These are phyloP conservation scores for Amiota minor DNA, from an alignment of 2,888 invertebrate genomes.

Conservation along the genomic window DNA sequence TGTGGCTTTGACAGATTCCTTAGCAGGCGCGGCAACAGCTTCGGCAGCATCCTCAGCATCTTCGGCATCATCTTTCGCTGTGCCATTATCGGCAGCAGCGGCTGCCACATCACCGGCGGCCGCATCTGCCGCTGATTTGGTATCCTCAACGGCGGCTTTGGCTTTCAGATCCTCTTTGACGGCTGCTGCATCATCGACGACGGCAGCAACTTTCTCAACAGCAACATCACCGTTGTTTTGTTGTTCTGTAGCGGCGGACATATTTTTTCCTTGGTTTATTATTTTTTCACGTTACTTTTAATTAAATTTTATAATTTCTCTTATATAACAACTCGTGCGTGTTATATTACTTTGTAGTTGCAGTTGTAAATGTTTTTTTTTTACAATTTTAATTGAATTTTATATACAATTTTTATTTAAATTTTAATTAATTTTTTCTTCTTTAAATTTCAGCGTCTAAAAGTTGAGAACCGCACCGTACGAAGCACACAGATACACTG, in stretches of 20 bases:
- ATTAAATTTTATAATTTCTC: slow-evolving; percentile 45
- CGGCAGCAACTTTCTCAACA: slow-evolving; percentile 81
- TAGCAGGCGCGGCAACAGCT: slow-evolving; percentile 76
- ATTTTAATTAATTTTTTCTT: slow-evolving; percentile 28
- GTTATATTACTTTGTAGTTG: slow-evolving; percentile 44
- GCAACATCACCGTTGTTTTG: slow-evolving; percentile 82
- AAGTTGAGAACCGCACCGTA: slow-evolving; percentile 62
- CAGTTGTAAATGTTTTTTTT: slow-evolving; percentile 42
- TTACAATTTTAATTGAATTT: slow-evolving; percentile 48
- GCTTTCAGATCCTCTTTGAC: slow-evolving; percentile 74
- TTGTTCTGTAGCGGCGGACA: slow-evolving; percentile 83
- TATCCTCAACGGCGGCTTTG: slow-evolving; percentile 62
- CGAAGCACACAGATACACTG: slow-evolving; percentile 71
- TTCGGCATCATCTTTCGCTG: slow-evolving; percentile 60
- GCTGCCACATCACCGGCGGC: slow-evolving; percentile 54
- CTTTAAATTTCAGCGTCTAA: slow-evolving; percentile 45
- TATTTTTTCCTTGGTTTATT: slow-evolving; percentile 66
- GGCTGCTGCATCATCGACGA: slow-evolving; percentile 62
- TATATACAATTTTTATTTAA: slow-evolving; percentile 36
- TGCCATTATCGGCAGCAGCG: slow-evolving; percentile 68
- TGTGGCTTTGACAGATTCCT: slow-evolving; percentile 83
- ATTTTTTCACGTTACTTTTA: slow-evolving; percentile 47
- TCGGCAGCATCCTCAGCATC: slow-evolving; percentile 60
- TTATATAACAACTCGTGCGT: slow-evolving; percentile 61
- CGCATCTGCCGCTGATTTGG: slow-evolving; percentile 49